Evolutionary conservation across 2,888 invertebrate genomes (phyloP).

Genomic region (Lithophane ornitopus): DNA sequence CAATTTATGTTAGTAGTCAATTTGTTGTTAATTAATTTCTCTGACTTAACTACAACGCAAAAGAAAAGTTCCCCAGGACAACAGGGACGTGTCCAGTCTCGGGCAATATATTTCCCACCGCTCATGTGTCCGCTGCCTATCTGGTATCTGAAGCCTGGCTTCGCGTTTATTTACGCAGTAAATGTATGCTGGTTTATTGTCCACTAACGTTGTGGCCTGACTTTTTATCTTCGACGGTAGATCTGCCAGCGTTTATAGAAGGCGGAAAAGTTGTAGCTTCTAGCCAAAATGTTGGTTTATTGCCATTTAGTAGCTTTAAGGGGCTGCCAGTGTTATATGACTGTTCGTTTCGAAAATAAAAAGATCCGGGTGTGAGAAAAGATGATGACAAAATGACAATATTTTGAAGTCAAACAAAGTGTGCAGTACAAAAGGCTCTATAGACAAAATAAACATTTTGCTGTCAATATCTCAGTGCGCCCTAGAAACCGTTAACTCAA

Average conservation of each 20-base stretch:
- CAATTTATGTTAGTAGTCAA: not conserved
- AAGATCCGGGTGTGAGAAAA: not conserved
- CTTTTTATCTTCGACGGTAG: constrained; percentile 67
- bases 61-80: not conserved
- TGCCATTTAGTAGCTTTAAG: constrained; percentile 28
- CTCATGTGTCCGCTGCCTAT: constrained; percentile 18
- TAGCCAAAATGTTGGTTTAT: constrained; percentile 41
- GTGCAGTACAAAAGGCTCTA: not conserved
- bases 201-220: constrained; percentile 64
- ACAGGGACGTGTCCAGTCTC: not conserved
- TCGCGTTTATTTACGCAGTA: constrained; percentile 71
- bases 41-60: not conserved
- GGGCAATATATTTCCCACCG: rapidly evolving
- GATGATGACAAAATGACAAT: not conserved
- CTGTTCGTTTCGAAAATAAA: not conserved
- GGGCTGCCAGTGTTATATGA: not conserved
- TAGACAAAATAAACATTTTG: not conserved
- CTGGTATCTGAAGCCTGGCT: constrained; percentile 27
- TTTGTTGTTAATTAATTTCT: too few relatives aligned
- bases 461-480: not conserved
- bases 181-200: constrained; percentile 71
- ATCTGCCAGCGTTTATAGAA: constrained; percentile 50
- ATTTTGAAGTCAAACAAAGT: not conserved
- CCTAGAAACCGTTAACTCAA: not conserved
- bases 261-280: constrained; percentile 43